Evolutionary conservation across 2,797 vertebrate species (phyloP).

Genomic region (Labroides dimidiatus): DNA sequence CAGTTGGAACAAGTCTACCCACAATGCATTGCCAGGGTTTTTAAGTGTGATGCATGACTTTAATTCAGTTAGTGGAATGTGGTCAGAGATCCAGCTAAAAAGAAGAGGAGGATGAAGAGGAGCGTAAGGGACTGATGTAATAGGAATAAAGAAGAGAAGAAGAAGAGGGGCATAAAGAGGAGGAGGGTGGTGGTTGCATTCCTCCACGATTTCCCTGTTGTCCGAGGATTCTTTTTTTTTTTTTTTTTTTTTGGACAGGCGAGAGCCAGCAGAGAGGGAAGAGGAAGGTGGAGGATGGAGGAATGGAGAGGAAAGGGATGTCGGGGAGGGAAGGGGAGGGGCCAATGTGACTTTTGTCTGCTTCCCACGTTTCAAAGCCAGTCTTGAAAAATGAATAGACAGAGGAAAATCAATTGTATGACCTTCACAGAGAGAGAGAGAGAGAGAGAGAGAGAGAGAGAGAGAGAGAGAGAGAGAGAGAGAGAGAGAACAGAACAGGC

Average conservation of each 20-base stretch:
- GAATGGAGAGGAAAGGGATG: constrained; percentile 59
- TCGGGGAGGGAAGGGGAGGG: constrained; percentile 67
- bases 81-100: constrained; percentile 72
- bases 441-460: not conserved
- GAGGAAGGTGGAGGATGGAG: constrained; percentile 65
- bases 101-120: constrained; percentile 60
- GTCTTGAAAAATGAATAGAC: constrained; percentile 91
- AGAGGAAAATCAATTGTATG: constrained; percentile 91
- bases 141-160: constrained; percentile 55
- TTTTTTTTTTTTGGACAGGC: constrained; percentile 50
- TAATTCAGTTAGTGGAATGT: constrained; percentile 83
- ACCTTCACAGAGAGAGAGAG: constrained; percentile 85
- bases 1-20: constrained; percentile 80
- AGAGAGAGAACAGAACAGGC: too few species aligned
- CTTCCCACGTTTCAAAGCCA: constrained; percentile 90
- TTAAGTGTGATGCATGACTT: constrained; percentile 84
- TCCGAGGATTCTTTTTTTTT: constrained; percentile 41
- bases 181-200: constrained; percentile 51
- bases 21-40: constrained; percentile 80
- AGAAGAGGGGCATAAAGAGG: constrained; percentile 32
- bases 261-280: constrained; percentile 61
- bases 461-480: constrained; percentile 23
- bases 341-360: constrained; percentile 87
- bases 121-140: constrained; percentile 66
- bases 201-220: constrained; percentile 63